Conservation (phyloP, 1,140 invertebrate species). For the Drosophila pachea region DNA sequence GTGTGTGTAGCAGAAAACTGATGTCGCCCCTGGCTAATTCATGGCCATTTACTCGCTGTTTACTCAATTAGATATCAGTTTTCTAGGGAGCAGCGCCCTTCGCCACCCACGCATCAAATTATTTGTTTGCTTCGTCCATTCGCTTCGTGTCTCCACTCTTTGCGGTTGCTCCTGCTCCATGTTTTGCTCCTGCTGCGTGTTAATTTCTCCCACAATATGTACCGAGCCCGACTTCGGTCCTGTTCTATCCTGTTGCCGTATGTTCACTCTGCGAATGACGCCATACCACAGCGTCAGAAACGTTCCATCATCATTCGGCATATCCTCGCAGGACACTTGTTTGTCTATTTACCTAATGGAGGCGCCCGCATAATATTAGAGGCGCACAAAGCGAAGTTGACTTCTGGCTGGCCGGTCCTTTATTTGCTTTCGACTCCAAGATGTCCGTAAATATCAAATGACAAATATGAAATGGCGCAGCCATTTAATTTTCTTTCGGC, state of each 20-base stretch:
- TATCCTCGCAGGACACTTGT: constrained; percentile 23
- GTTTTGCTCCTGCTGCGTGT: constrained; percentile 31
- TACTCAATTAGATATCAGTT: constrained; percentile 71
- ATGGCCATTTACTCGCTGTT: constrained; percentile 54
- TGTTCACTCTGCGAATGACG: constrained; percentile 26
- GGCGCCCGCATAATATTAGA: constrained; percentile 15
- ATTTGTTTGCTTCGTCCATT: constrained; percentile 13
- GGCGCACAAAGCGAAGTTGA: too few relatives aligned
- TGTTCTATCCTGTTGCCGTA: constrained; percentile 2
- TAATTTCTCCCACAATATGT: constrained; percentile 37
- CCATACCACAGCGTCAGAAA: constrained; percentile 15
- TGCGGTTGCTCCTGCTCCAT: constrained; percentile 23
- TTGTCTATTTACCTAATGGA: constrained; percentile 27
- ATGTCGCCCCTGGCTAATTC: constrained; percentile 33
- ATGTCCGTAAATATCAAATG: neutral
- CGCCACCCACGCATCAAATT: neutral
- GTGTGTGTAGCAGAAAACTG: constrained; percentile 19
- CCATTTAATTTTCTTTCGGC: constrained; percentile 1
- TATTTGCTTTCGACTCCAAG: constrained; percentile 13
- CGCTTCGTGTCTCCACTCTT: neutral
- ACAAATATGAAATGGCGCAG: neutral
- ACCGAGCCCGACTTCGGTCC: neutral
- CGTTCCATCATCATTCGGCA: constrained; percentile 27
- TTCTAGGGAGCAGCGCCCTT: constrained; percentile 30
- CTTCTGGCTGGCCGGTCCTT: constrained; percentile 9